Percentiles rank a stretch among this genome's conserved stretches.
Conservation (phyloP, 2,797 vertebrate genomes). For the Thripadectes ignobilis region DNA sequence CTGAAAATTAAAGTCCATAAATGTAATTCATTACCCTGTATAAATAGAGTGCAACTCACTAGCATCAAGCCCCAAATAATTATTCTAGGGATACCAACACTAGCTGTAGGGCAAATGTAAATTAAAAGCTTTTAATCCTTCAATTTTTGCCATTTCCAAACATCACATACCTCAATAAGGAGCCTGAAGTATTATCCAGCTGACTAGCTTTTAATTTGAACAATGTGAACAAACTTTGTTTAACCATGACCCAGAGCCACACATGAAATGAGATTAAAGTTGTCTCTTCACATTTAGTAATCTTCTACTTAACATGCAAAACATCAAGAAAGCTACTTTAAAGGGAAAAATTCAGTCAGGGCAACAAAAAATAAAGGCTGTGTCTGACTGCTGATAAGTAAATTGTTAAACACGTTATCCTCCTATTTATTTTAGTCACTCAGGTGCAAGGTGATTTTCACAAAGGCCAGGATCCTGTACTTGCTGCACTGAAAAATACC, state of each 20-base stretch:
- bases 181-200: conserved; percentile 1
- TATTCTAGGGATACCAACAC: not conserved
- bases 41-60: not conserved
- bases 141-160: conserved; percentile 21
- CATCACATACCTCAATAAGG: not conserved
- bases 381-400: not conserved
- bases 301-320: conserved; percentile 32
- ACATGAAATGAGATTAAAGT: conserved; percentile 26
- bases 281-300: conserved; percentile 38
- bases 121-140: conserved; percentile 38
- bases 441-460: not conserved
- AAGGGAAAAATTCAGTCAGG: not conserved
- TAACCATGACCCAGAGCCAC: conserved; percentile 7
- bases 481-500: not conserved
- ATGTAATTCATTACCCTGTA: not conserved
- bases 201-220: conserved; percentile 20
- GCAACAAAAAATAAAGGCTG: not conserved
- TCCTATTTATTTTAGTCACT: not conserved
- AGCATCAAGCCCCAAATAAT: not conserved
- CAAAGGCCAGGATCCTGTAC: not conserved
- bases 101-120: not conserved
- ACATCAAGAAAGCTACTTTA: not conserved
- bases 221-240: not conserved
- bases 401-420: not conserved
- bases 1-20: not conserved